phyloP scores from a whole-genome alignment of 2,113 vertebrate genomes.

The Nerophis ophidion region DNA sequence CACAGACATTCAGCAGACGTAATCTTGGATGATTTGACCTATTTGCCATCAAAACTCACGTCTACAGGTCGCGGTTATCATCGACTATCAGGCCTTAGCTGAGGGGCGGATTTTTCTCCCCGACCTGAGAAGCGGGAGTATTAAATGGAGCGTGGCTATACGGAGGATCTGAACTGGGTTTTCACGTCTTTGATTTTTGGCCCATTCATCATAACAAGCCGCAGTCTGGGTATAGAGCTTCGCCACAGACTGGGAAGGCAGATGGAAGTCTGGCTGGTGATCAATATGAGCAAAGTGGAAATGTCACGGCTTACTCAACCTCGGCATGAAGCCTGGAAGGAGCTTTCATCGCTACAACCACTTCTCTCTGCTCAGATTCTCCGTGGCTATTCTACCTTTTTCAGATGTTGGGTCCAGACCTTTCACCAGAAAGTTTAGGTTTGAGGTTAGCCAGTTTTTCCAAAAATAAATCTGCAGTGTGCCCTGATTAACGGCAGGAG shows the following conservation, averaged over 20 bases:
- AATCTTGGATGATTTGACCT: conserved; percentile 2
- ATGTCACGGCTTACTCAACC: conserved; percentile 73
- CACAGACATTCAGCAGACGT: background rate
- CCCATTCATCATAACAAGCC: conserved; percentile 66
- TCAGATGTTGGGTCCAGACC: conserved; percentile 56
- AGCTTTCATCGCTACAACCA: conserved; percentile 56
- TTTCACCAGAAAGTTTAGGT: conserved; percentile 22
- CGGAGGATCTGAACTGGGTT: conserved; percentile 52
- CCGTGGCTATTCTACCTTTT: conserved; percentile 30
- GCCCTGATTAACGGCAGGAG: background rate
- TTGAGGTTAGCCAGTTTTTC: background rate
- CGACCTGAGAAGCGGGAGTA: conserved; percentile 31
- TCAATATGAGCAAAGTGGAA: conserved; percentile 74
- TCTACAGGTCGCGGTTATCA: conserved; percentile 11
- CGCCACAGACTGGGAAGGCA: conserved; percentile 41
- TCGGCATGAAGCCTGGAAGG: conserved; percentile 58
- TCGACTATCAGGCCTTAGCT: conserved; percentile 32
- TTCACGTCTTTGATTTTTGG: conserved; percentile 68
- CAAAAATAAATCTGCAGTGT: background rate
- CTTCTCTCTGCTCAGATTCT: conserved; percentile 46
- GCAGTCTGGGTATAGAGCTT: conserved; percentile 49
- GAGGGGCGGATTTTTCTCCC: conserved; percentile 34
- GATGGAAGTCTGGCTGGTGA: conserved; percentile 60
- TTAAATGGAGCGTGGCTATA: conserved; percentile 44
- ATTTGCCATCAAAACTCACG: conserved; percentile 8